These are phyloP conservation scores for Pimpla rufipes DNA, from an alignment of 2,888 invertebrate genomes.

Conservation along the genomic window DNA sequence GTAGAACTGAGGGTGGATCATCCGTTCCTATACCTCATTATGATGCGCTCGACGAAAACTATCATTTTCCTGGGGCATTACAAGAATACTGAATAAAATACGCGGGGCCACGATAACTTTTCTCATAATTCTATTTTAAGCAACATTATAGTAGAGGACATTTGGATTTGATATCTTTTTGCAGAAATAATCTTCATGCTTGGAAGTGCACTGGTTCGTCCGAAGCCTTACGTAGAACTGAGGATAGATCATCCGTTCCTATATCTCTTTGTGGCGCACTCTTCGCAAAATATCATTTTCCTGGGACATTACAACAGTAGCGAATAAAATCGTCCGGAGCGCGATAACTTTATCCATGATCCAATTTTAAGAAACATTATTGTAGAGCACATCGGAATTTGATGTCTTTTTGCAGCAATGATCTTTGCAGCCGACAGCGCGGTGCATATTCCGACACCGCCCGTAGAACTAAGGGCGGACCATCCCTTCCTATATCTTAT, in stretches of 20 bases:
- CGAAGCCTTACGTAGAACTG: background rate
- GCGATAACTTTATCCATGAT: too few relatives aligned
- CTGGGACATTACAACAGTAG: background rate
- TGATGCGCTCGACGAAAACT: background rate
- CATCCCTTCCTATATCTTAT: background rate
- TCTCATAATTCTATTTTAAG: background rate
- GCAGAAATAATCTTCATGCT: background rate
- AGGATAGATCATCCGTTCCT: constrained; percentile 11
- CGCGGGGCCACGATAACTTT: background rate
- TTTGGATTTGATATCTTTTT: background rate
- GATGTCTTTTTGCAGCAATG: too few relatives aligned
- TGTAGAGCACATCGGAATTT: too few relatives aligned
- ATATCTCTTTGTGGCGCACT: background rate
- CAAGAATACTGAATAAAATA: background rate
- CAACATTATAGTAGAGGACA: background rate
- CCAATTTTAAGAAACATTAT: too few relatives aligned
- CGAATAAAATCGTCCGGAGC: too few relatives aligned
- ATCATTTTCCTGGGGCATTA: too few relatives aligned
- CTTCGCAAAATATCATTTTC: constrained; percentile 26
- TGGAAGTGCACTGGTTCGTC: background rate
- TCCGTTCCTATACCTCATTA: constrained; percentile 60
- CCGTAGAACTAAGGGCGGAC: background rate
- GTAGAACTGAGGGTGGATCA: constrained; percentile 54
- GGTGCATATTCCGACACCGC: background rate
- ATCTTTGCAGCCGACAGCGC: background rate